A percentile compares a stretch with the other conserved stretches of the same genome.
Conservation (phyloP, 2,797 vertebrate species). For the Picus viridis region DNA sequence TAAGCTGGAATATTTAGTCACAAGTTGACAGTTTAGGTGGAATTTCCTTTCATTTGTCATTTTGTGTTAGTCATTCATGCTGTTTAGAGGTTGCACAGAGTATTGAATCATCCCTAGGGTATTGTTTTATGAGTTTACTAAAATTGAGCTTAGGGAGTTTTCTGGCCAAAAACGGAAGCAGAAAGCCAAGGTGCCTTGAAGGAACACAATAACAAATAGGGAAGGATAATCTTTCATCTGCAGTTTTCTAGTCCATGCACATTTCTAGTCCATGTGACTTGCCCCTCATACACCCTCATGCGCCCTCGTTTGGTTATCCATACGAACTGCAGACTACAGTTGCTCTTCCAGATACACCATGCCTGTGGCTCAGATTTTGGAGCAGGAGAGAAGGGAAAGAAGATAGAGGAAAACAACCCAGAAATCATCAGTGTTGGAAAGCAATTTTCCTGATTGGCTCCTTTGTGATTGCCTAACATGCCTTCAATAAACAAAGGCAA, state of each 20-base stretch:
- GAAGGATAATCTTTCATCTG: slow-evolving; percentile 42
- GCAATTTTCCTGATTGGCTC: neutral
- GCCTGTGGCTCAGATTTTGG: neutral
- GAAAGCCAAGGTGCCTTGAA: slow-evolving; percentile 44
- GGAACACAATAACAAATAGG: neutral
- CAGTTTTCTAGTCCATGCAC: neutral
- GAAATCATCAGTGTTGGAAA: neutral
- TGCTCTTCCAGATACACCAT: neutral
- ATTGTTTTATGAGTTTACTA: slow-evolving; percentile 61
- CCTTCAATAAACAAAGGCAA: neutral
- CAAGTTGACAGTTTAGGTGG: slow-evolving; percentile 6
- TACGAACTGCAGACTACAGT: neutral
- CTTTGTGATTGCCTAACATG: neutral
- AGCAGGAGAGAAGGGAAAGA: neutral
- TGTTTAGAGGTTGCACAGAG: slow-evolving; percentile 14
- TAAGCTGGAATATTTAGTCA: neutral
- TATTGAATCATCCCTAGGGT: slow-evolving; percentile 37
- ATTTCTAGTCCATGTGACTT: slow-evolving; percentile 8
- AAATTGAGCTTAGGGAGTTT: slow-evolving; percentile 41
- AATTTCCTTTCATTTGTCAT: slow-evolving; percentile 63
- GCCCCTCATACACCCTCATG: neutral
- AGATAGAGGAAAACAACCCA: neutral
- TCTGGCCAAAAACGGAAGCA: slow-evolving; percentile 15
- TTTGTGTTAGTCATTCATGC: slow-evolving; percentile 26
- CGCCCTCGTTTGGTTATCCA: neutral